Evolutionary conservation across 2,888 invertebrate genomes (phyloP), one percentile per base, ranked within the genome.

Genomic region (Parnassius apollo): DNA sequence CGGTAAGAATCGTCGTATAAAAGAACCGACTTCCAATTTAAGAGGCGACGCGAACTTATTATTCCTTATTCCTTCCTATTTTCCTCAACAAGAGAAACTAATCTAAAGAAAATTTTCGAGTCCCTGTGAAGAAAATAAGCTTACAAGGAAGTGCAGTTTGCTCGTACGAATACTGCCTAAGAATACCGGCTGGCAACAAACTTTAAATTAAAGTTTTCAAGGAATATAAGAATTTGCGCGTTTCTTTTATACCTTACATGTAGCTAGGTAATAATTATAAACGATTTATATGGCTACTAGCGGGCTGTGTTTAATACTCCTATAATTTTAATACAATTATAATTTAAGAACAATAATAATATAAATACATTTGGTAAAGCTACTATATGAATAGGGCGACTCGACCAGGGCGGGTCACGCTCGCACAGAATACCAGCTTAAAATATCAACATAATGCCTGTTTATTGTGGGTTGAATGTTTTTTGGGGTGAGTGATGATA

Each of bases 41-140:
- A 82, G 82, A 80, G 76, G 76, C 82, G 81, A 83, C 80, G 78
- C 80, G 75, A 84, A 84, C 88, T 87, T 89, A 87, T 89, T 90
- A 89, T 89, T 86, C 81, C 80, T 82, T 85, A 81, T 82, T 80
- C 85, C 80, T 76, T 84, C 79, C 81, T 88, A 86, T 90, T 91
- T 89, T 85, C 72, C 85, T 77, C 88, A 89, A 91, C 89, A 90
- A 89, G 88, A 86, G 85, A 89, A 91, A 91, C 90, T 91, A 91
- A 91, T 91, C 88, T 90, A 89, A 91, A 91, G 88, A 88, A 91
- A 90, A 88, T 89, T 91, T 91, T 90, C 88, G 85, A 85, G 88
- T 84, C 84, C 76, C 83, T 77, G 77, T 78, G 81, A 87, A 85
- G 72, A 90, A 90, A 91, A 91, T 90, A 87, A 91, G 86, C 89